Base-by-base conservation (phyloP, 2,797 vertebrate species). In the Ceryle rudis region DNA sequence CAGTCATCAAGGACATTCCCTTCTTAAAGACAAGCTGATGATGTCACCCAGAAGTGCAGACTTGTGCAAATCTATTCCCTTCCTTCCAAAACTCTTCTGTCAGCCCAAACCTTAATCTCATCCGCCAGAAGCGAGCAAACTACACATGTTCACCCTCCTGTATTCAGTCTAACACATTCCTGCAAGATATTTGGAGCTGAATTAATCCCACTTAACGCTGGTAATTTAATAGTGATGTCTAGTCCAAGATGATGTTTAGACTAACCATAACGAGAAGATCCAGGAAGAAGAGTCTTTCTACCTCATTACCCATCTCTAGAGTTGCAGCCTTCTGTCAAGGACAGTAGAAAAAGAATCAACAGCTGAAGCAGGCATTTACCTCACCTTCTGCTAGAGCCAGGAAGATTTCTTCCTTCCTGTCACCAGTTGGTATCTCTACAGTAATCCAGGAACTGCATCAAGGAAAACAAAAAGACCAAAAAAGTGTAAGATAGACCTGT, bases 401-500 rank as follows among this genome's bases (percentile, higher is more conserved):
- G 29, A 64, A 31, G 21, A 66, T 33, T 58, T 37, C 33, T n/a
- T 60, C 33, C 57, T 60, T 37, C 22, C 11, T n/a, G 4, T 52
- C n/a, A 44, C 91, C 21, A 10, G 31, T 14, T 21, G n/a, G 22
- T 23, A 31, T 20, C 70, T 17, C 55, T 25, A 29, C 23, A n/a
- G 2, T 1, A 5, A 62, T 13, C 29, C 69, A 81, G 57, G 3
- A 44, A 21, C 51, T 29, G 13, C n/a, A 47, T 6, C 49, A 44
- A 3, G 35, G 54, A 72, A 3, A 5, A 33, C 28, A 14, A 51
- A 71, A 31, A 20, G 10, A 4, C 10, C 25, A 28, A 33, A 39
- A 62, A 26, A 11, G 6, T 2, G 0, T 10, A 3, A 39, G 37
- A 37, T 1, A 41, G 8, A 17, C 4, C 8, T 25, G 8, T 25